Conservation (phyloP, 2,113 vertebrate species). For the Columba livia region DNA sequence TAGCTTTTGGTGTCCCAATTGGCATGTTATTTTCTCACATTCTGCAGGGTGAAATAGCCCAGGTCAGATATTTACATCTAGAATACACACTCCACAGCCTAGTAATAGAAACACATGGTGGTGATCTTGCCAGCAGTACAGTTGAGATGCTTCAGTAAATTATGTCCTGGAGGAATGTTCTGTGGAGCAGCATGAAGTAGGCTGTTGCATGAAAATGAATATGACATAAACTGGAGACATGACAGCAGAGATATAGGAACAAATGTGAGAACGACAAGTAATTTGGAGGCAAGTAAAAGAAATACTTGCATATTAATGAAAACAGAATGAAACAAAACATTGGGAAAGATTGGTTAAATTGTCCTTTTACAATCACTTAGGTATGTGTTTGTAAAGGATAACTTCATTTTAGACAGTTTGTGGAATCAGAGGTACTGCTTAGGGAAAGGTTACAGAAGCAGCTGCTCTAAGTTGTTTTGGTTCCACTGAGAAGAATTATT, state of each 20-base stretch:
- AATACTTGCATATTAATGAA: neutral
- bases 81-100: fast-evolving
- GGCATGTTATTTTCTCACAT: neutral
- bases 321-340: neutral
- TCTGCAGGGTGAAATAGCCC: neutral
- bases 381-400: neutral
- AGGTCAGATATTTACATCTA: fast-evolving
- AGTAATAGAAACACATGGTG: fast-evolving
- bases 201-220: neutral
- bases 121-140: neutral
- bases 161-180: neutral
- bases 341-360: neutral
- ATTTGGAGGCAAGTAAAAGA: neutral
- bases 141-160: neutral
- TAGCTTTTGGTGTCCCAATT: neutral
- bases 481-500: neutral
- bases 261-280: neutral
- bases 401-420: neutral
- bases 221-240: neutral
- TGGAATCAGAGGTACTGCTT: neutral
- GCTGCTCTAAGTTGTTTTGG: neutral
- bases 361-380: neutral
- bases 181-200: neutral
- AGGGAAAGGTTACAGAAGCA: neutral
- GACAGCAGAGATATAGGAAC: neutral